A percentile compares a stretch with the other conserved stretches of the same genome.
phyloP scores from a whole-genome alignment of 2,888 invertebrate species.

The Tipula vernalis region DNA sequence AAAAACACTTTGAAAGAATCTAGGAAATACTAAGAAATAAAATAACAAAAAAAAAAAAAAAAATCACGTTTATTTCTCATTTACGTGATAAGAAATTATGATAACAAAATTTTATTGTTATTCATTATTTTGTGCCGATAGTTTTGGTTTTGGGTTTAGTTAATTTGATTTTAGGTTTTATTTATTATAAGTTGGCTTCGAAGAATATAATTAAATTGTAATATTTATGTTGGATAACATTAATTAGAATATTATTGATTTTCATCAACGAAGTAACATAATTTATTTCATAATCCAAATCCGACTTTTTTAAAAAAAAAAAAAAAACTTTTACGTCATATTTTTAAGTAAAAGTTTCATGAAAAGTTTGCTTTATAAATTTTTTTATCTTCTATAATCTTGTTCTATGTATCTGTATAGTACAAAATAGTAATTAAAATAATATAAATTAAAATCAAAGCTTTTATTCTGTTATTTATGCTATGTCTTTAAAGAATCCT shows the following conservation, averaged over 20 bases:
- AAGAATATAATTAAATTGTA: background rate
- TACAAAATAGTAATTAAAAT: background rate
- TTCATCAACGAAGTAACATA: background rate
- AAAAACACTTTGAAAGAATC: background rate
- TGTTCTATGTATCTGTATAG: background rate
- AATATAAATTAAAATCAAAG: background rate
- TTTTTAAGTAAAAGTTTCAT: background rate
- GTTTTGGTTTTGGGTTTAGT: background rate
- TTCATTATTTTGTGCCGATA: background rate
- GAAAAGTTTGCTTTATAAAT: too few species aligned
- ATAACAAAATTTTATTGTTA: background rate
- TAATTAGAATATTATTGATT: too few species aligned
- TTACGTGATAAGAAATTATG: slow-evolving; percentile 4
- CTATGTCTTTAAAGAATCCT: background rate
- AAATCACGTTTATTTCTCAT: background rate
- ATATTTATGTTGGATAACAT: background rate
- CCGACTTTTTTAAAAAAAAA: background rate
- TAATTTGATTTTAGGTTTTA: background rate
- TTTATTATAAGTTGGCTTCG: background rate
- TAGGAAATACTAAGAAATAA: background rate
- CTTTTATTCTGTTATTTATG: background rate
- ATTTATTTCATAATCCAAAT: background rate
- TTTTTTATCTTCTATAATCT: too few species aligned
- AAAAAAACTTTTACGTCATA: background rate
- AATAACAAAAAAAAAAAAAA: background rate